Evolutionary conservation across 2,888 invertebrate genomes (phyloP), one percentile per base, ranked within the genome.

Genomic region (Eupithecia vulgata): DNA sequence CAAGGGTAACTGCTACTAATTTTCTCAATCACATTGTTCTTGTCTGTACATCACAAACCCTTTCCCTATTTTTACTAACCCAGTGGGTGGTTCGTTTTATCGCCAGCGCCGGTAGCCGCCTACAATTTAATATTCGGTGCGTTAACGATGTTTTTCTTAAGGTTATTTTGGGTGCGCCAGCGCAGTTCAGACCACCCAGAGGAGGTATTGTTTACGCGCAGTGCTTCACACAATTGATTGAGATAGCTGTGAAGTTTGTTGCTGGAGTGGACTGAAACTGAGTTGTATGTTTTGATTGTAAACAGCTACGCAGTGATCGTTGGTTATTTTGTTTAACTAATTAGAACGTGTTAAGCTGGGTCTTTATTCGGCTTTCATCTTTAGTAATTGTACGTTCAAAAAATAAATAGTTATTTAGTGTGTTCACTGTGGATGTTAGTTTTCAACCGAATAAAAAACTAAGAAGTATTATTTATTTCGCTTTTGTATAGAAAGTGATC

Each of bases 131-230:
- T 91, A 93, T 91, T 90, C 91, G 75, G 70, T 81, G 84, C 80
- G 89, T 92, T 91, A 92, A 93, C 91, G 89, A 91, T 91, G 93
- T 93, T 94, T 93, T 93, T 91, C 92, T 91, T 92, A 88, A 87
- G 88, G 75, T 74, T 93, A 94, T 94, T 94, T 93, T 81, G 84
- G 92, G 87, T 86, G 86, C 85, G 86, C 83, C 78, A 72, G 86
- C 87, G 89, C 88, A 82, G 71, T 71, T 68, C 71, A 70, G 93
- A 93, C 94, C 93, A 93, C 93, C 93, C 91, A 72, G 72, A 86
- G 87, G 34, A 72, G 81, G 72, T 68, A 78, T 80, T 80, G 80
- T 79, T 79, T 80, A 80, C 75, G 71, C 25, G 71, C 48, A 62
- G 48, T 65, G 68, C 65, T 78, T 79, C 75, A 75, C 72, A 75